Conservation (phyloP, 1,140 invertebrate species). For the Acromyrmex echinatior region DNA sequence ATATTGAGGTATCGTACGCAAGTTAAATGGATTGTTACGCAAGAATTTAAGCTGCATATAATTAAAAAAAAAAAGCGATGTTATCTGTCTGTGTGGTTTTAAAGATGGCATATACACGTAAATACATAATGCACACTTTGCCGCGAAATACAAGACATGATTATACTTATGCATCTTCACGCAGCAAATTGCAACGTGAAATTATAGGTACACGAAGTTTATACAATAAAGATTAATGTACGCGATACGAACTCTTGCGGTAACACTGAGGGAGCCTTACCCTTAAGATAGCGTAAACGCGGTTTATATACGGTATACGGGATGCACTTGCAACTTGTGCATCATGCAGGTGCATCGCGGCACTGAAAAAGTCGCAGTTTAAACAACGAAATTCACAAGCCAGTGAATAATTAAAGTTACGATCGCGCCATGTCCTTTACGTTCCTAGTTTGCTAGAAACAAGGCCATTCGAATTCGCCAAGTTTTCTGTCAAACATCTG, state of each 20-base stretch:
- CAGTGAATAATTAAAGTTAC: slow-evolving; percentile 56
- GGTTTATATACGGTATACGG: slow-evolving; percentile 4
- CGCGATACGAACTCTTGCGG: slow-evolving; percentile 55
- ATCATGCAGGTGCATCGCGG: slow-evolving; percentile 43
- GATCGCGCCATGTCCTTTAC: slow-evolving; percentile 42
- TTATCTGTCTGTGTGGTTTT: background rate
- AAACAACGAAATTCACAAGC: slow-evolving; percentile 48
- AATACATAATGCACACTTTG: slow-evolving; percentile 43
- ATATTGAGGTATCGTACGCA: background rate
- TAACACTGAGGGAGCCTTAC: slow-evolving; percentile 37
- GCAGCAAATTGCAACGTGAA: slow-evolving; percentile 59
- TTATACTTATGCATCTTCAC: slow-evolving; percentile 52
- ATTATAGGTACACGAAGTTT: slow-evolving; percentile 61
- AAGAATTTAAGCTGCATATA: background rate
- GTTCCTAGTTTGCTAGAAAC: slow-evolving; percentile 22
- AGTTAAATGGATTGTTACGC: slow-evolving; percentile 25
- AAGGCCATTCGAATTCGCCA: slow-evolving; percentile 15
- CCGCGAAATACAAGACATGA: slow-evolving; percentile 49
- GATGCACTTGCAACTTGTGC: slow-evolving; percentile 40
- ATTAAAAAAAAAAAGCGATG: slow-evolving; percentile 31
- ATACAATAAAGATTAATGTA: slow-evolving; percentile 64
- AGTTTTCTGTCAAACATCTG: slow-evolving; percentile 13
- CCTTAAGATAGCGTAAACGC: slow-evolving; percentile 45
- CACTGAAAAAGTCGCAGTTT: slow-evolving; percentile 40
- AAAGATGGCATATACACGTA: background rate